Conservation (phyloP, 2,113 vertebrate genomes). For the Prochilodus magdalenae region DNA sequence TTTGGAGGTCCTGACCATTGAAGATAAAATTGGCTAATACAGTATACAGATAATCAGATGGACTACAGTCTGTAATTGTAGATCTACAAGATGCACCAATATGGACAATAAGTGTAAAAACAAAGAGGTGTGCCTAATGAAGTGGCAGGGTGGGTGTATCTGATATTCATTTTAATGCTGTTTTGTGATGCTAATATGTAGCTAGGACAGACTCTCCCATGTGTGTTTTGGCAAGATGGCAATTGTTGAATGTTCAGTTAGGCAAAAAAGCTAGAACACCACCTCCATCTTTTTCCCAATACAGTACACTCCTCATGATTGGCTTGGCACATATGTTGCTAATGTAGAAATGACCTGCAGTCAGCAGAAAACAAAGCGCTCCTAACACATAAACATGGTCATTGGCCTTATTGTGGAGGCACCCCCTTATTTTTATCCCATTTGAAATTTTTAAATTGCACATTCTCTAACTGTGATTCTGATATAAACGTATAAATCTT, state of each 20-base stretch:
- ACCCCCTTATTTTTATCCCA: conserved; percentile 64
- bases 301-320: conserved; percentile 17
- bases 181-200: conserved; percentile 2
- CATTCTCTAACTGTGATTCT: too few relatives aligned
- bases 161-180: too few relatives aligned
- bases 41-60: too few relatives aligned
- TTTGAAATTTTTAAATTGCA: too few relatives aligned
- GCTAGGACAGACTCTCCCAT: not conserved
- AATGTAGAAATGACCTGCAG: conserved; percentile 52
- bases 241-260: conserved; percentile 10
- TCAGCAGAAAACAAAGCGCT: conserved; percentile 57
- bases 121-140: too few relatives aligned
- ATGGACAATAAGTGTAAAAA: too few relatives aligned
- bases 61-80: too few relatives aligned
- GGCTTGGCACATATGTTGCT: conserved; percentile 7
- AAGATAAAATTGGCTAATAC: too few relatives aligned
- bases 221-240: not conserved
- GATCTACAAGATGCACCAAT: too few relatives aligned
- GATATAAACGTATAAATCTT: too few relatives aligned
- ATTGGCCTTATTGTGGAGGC: conserved; percentile 59
- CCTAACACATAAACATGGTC: conserved; percentile 35
- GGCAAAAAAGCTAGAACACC: conserved; percentile 22
- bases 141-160: too few relatives aligned
- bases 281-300: conserved; percentile 31
- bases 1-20: too few relatives aligned